Percentiles rank a stretch among this genome's conserved stretches.
Evolutionary conservation across 1,140 invertebrate species (phyloP).

Genomic region (Sminthurinus signatus): DNA sequence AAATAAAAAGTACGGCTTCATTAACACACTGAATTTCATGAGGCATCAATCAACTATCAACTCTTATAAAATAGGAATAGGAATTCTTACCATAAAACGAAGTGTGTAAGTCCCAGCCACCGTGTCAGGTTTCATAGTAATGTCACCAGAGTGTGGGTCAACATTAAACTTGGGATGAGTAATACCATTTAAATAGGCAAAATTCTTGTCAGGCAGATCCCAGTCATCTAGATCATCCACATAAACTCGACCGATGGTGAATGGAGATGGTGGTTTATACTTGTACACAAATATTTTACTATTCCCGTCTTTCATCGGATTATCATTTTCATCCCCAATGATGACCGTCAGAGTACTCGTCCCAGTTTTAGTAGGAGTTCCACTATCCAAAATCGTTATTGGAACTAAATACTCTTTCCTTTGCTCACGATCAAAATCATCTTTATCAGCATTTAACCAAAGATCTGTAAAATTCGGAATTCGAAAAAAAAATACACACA

Average conservation of each 20-base stretch:
- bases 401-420: slow-evolving; percentile 79
- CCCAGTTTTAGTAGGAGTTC: slow-evolving; percentile 59
- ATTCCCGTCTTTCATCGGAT: slow-evolving; percentile 68
- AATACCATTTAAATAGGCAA: slow-evolving; percentile 46
- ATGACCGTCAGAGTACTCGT: slow-evolving; percentile 73
- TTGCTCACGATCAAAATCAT: slow-evolving; percentile 79
- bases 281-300: slow-evolving; percentile 89
- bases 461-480: slow-evolving; percentile 20
- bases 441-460: slow-evolving; percentile 38
- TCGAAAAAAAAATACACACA: too few species aligned
- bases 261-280: slow-evolving; percentile 57
- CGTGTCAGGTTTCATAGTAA: slow-evolving; percentile 67
- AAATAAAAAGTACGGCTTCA: too few species aligned
- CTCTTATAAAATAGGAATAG: too few species aligned
- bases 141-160: slow-evolving; percentile 67
- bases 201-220: slow-evolving; percentile 83
- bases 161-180: slow-evolving; percentile 59
- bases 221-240: slow-evolving; percentile 88
- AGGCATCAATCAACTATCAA: too few species aligned
- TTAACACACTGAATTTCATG: too few species aligned
- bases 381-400: slow-evolving; percentile 78
- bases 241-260: slow-evolving; percentile 73
- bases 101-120: slow-evolving; percentile 61
- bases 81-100: slow-evolving; percentile 64
- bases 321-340: slow-evolving; percentile 87